Conservation (phyloP, 2,888 invertebrate genomes). For the Noctua fimbriata region DNA sequence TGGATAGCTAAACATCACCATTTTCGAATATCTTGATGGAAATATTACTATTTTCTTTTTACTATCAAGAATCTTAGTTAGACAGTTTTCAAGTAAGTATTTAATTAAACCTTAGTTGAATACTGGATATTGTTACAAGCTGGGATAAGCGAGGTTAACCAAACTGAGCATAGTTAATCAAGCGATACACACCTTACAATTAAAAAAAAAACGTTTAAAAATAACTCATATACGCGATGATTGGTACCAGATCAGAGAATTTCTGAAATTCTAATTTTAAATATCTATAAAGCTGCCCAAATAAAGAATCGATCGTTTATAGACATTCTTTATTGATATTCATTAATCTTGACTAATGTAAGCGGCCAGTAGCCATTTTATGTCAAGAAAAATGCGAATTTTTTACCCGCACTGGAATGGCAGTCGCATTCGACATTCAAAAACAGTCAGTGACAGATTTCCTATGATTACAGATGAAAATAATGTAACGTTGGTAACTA, state of each 20-base stretch:
- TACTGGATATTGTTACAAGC: constrained; percentile 27
- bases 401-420: background rate
- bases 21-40: constrained; percentile 1
- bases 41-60: background rate
- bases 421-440: background rate
- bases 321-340: background rate
- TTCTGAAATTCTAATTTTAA: background rate
- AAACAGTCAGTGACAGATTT: background rate
- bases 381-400: background rate
- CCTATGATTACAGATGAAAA: background rate
- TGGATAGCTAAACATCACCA: constrained; percentile 16
- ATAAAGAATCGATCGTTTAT: background rate
- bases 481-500: background rate
- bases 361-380: background rate
- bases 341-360: background rate
- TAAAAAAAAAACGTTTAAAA: constrained; percentile 22
- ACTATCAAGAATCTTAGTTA: constrained; percentile 7
- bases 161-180: constrained; percentile 14
- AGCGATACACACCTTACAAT: constrained; percentile 43
- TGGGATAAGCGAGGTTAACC: constrained; percentile 21
- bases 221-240: constrained; percentile 49
- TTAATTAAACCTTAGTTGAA: constrained; percentile 9
- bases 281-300: too few species aligned
- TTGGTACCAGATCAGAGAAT: constrained; percentile 1
- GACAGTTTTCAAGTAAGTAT: constrained; percentile 11